These are phyloP conservation scores for Danionella dracula DNA, from an alignment of 2,797 vertebrate species.

Conservation along the genomic window DNA sequence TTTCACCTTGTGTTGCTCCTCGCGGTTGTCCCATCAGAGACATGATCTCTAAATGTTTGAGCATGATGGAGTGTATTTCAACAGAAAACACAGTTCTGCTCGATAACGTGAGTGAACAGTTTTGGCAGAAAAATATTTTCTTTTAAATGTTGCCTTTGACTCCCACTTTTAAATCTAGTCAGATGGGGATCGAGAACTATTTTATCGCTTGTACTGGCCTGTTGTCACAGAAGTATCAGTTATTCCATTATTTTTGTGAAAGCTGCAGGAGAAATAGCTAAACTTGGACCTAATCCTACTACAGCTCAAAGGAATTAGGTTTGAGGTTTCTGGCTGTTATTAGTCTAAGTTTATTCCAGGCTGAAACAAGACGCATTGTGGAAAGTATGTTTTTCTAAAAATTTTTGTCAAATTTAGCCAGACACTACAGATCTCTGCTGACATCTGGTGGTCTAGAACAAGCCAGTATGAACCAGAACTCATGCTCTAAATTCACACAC, in stretches of 20 bases:
- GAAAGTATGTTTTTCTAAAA: not conserved
- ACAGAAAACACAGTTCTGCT: not conserved
- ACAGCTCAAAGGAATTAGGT: not conserved
- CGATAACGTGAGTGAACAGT: not conserved
- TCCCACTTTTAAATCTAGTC: not conserved
- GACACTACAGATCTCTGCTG: slow-evolving; percentile 18
- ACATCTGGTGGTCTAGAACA: slow-evolving; percentile 35
- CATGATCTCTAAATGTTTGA: not conserved
- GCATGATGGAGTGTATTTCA: not conserved
- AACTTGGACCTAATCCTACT: not conserved
- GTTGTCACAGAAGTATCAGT: slow-evolving; percentile 10
- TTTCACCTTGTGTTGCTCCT: not conserved
- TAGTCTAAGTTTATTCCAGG: not conserved
- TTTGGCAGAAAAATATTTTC: not conserved
- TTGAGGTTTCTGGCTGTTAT: not conserved
- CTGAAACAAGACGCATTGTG: not conserved
- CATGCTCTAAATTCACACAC: too few species aligned
- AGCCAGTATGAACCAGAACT: too few species aligned
- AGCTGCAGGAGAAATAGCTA: slow-evolving; percentile 38
- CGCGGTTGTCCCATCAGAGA: too few species aligned
- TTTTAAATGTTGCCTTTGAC: not conserved
- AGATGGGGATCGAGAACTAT: not conserved
- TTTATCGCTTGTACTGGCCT: not conserved
- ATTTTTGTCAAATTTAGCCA: not conserved
- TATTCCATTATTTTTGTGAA: slow-evolving; percentile 50